These are phyloP conservation scores for Psophia crepitans DNA, from an alignment of 2,113 vertebrate genomes.

Conservation along the genomic window DNA sequence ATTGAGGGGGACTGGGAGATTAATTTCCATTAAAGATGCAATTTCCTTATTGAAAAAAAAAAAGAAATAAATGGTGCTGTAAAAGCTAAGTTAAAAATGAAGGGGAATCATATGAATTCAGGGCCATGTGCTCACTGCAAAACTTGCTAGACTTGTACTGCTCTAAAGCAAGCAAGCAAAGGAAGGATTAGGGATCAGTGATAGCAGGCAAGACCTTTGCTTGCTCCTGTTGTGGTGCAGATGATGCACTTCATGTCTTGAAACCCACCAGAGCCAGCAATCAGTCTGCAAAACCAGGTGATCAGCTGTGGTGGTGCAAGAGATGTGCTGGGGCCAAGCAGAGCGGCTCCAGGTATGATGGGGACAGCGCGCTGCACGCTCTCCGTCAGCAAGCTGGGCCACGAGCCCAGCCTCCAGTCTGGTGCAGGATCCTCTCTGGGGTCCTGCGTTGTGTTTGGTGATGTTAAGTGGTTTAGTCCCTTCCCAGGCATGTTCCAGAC, in stretches of 20 bases:
- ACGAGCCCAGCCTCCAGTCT: background rate
- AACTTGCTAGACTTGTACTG: background rate
- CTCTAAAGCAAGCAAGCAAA: background rate
- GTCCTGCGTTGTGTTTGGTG: background rate
- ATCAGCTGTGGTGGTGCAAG: background rate
- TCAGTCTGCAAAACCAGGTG: background rate
- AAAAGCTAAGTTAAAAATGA: slow-evolving; percentile 18
- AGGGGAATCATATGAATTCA: background rate
- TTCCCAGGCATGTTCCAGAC: background rate
- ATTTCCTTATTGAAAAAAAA: slow-evolving; percentile 39
- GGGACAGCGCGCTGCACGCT: background rate
- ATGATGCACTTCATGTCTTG: background rate
- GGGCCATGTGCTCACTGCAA: background rate
- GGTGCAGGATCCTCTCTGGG: background rate
- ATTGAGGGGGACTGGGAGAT: slow-evolving; percentile 32
- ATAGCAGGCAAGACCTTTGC: background rate
- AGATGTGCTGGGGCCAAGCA: background rate
- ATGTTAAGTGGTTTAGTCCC: background rate
- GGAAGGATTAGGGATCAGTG: background rate
- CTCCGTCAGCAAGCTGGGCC: fast-evolving
- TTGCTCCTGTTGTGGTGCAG: background rate
- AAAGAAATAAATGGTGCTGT: slow-evolving; percentile 3
- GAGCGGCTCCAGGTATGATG: fast-evolving
- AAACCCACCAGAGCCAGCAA: background rate
- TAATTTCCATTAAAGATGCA: slow-evolving; percentile 60